phyloP scores from a whole-genome alignment of 2,797 vertebrate genomes.

The Enteromius argenteus region DNA sequence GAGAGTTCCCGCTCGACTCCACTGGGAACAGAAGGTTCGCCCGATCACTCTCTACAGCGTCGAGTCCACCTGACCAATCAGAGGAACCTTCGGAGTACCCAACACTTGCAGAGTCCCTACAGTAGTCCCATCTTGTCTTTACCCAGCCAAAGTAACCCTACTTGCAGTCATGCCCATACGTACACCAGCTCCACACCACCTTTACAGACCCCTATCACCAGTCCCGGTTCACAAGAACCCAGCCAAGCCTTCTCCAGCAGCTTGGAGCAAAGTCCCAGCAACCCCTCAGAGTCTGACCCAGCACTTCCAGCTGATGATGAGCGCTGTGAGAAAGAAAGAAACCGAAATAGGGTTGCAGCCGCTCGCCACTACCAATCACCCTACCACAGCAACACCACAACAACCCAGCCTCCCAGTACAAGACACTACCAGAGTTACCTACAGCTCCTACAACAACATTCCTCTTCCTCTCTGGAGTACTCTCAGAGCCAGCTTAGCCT shows the following conservation, averaged over 20 bases:
- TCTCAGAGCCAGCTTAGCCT: conserved; percentile 95
- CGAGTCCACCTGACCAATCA: conserved; percentile 88
- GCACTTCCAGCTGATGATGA: conserved; percentile 81
- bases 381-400: conserved; percentile 85
- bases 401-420: conserved; percentile 82
- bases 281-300: conserved; percentile 78
- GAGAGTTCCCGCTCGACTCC: conserved; percentile 94
- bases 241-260: conserved; percentile 71
- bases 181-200: conserved; percentile 66
- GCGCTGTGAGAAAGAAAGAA: conserved; percentile 80
- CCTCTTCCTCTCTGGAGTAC: conserved; percentile 91
- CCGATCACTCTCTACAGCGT: conserved; percentile 87
- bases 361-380: conserved; percentile 75
- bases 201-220: conserved; percentile 65
- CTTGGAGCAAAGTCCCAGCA: conserved; percentile 79
- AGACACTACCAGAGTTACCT: conserved; percentile 94
- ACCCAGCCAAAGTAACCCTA: conserved; percentile 67
- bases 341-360: conserved; percentile 37
- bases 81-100: conserved; percentile 86
- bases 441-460: conserved; percentile 94
- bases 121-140: conserved; percentile 39
- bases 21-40: conserved; percentile 84
- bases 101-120: conserved; percentile 37
- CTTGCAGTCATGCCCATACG: conserved; percentile 55
- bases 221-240: conserved; percentile 65